A percentile compares a stretch with the other conserved stretches of the same genome.
Evolutionary conservation across 2,888 invertebrate species (phyloP).

Genomic region (Phytoseiulus persimilis): DNA sequence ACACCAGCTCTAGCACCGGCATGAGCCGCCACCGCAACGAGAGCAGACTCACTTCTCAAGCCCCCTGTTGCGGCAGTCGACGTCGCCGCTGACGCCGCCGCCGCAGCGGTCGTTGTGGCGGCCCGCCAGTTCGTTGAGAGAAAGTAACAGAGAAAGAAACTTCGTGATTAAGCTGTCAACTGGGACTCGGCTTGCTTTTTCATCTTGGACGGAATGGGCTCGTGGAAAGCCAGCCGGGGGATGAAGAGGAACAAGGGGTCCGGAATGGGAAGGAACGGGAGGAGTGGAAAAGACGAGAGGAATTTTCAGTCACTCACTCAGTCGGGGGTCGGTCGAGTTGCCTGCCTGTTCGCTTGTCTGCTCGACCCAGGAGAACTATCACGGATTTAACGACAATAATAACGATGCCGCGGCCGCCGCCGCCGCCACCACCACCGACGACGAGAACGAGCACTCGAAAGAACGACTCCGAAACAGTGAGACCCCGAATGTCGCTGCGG

Average conservation of each 20-base stretch:
- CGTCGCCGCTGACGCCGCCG: neutral
- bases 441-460: neutral
- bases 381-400: neutral
- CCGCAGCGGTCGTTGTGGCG: neutral
- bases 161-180: slow-evolving; percentile 5
- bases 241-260: neutral
- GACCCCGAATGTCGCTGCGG: neutral
- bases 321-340: neutral
- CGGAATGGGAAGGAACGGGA: neutral
- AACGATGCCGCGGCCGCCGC: neutral
- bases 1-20: neutral
- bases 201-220: neutral
- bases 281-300: neutral
- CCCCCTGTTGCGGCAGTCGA: neutral
- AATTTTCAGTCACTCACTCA: neutral
- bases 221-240: neutral
- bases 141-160: neutral
- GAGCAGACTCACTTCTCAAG: neutral
- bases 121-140: neutral
- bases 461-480: neutral
- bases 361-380: neutral
- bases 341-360: neutral
- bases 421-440: neutral
- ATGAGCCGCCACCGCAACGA: neutral
- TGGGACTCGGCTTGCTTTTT: neutral